These are phyloP conservation scores for Hydroisotoma schaefferi DNA, from an alignment of 2,888 invertebrate genomes.

Conservation along the genomic window DNA sequence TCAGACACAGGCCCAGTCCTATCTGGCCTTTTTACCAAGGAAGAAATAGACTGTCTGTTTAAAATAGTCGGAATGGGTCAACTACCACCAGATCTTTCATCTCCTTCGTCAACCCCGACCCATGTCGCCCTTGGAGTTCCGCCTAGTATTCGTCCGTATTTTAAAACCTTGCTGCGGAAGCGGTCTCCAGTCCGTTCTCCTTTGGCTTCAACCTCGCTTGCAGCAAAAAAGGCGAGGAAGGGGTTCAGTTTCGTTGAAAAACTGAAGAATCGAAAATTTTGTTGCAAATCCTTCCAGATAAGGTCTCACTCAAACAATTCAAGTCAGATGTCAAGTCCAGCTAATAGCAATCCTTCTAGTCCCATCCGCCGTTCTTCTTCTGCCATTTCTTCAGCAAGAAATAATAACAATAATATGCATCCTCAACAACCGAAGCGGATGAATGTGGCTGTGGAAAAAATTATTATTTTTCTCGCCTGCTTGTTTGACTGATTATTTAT, in stretches of 20 bases:
- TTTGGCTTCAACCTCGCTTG: not conserved
- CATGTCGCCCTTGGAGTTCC: conserved; percentile 7
- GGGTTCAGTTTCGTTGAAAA: not conserved
- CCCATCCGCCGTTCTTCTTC: not conserved
- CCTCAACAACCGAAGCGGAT: conserved; percentile 15
- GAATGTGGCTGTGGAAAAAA: conserved; percentile 22
- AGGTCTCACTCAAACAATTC: conserved; percentile 17
- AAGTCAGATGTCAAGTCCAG: conserved; percentile 10
- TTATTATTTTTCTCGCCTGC: conserved; percentile 28
- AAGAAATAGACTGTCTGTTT: conserved; percentile 16
- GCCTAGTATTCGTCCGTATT: conserved; percentile 14
- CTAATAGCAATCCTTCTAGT: conserved; percentile 14
- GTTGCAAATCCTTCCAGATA: not conserved
- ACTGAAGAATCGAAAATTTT: conserved; percentile 1
- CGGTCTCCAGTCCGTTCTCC: not conserved
- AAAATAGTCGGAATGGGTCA: not conserved
- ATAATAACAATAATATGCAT: not conserved
- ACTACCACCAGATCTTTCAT: not conserved
- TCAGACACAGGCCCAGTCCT: conserved; percentile 33
- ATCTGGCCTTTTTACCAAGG: conserved; percentile 25
- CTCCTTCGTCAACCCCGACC: conserved; percentile 5
- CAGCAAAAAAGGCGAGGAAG: conserved; percentile 4
- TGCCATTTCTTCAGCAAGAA: not conserved
- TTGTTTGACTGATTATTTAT: conserved; percentile 25
- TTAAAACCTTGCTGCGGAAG: conserved; percentile 9